These are phyloP conservation scores for Pachycephus smyrnensis DNA, from an alignment of 2,888 invertebrate genomes.

Conservation along the genomic window DNA sequence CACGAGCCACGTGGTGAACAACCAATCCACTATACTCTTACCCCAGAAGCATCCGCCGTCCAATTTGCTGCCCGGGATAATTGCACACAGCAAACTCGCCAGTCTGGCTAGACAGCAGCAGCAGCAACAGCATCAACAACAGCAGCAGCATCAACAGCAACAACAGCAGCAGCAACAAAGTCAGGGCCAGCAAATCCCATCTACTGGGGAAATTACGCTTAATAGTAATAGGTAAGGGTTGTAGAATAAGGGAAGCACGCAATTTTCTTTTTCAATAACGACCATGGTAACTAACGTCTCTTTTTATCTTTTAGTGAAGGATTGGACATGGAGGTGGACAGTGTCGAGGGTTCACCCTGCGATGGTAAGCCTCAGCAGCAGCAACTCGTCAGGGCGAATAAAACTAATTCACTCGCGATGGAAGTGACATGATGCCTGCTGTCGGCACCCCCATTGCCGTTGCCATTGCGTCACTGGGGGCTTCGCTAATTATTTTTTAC, in stretches of 20 bases:
- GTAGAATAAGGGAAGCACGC: neutral
- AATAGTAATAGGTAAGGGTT: constrained; percentile 72
- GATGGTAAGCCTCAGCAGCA: constrained; percentile 65
- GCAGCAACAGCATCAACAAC: constrained; percentile 48
- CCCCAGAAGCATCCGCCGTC: constrained; percentile 61
- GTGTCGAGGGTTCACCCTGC: constrained; percentile 57
- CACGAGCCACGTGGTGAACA: constrained; percentile 49
- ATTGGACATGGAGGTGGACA: constrained; percentile 62
- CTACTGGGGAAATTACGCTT: constrained; percentile 70
- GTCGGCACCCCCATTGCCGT: constrained; percentile 60
- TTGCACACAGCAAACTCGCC: constrained; percentile 60
- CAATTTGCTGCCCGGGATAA: constrained; percentile 60
- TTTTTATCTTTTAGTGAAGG: constrained; percentile 53
- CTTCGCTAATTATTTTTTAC: constrained; percentile 56
- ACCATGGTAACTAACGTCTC: neutral
- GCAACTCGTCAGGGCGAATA: constrained; percentile 69
- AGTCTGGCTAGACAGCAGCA: constrained; percentile 60
- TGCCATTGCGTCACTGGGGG: constrained; percentile 62
- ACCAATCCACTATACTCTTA: constrained; percentile 58
- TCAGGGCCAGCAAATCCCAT: constrained; percentile 46
- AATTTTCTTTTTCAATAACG: neutral
- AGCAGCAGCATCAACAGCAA: constrained; percentile 31
- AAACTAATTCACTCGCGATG: constrained; percentile 70
- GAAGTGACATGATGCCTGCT: constrained; percentile 74
- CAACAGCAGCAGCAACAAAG: constrained; percentile 29